Base-by-base conservation (phyloP, 1,140 invertebrate species). In the Octopus sinensis region DNA sequence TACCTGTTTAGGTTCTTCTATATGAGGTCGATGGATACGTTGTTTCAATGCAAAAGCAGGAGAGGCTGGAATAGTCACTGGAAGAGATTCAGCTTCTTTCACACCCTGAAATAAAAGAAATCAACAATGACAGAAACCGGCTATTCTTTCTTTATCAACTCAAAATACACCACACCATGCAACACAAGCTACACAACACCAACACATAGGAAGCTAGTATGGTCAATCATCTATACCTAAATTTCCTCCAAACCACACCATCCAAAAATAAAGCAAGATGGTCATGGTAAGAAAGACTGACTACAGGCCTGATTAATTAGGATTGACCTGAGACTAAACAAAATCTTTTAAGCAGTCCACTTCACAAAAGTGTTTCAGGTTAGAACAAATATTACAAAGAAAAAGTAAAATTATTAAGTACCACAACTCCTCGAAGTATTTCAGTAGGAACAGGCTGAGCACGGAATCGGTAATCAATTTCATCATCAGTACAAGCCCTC, bases 21-120 rank as follows among this genome's bases (percentile, higher is more conserved):
- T 68, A 5, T 85, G 79, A 54, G 86, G 86, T 10, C 86, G 81
- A n/a, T 87, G 84, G 0, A 88, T 84, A 83, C 88, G 78, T n/a
- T 88, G 85, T 82, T 88, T 89, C 5, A 90, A 81, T 13, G 87
- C 86, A 84, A 90, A 90, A 6, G 88, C 89, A 73, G 89, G 89
- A 43, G 89, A 90, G 76, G 88, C 81, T 53, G 89, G 86, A 13
- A 88, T 79, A 10, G 89, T 90, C 10, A 84, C 51, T n/a, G 86
- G 83, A 9, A 84, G 23, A 54, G 80, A 82, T 81, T 87, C 87
- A 6, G 84, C 85, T 77, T 86, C 85, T 81, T 89, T 89, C 0
- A 90, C 76, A 51, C 89, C 89, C 89, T 89, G 82, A 53, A 78
- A 83, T 79, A 78, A 81, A 52, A 83, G 62, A 62, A 82, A 54